phyloP scores from a whole-genome alignment of 2,797 vertebrate genomes.

The Enteromius anoplus region DNA sequence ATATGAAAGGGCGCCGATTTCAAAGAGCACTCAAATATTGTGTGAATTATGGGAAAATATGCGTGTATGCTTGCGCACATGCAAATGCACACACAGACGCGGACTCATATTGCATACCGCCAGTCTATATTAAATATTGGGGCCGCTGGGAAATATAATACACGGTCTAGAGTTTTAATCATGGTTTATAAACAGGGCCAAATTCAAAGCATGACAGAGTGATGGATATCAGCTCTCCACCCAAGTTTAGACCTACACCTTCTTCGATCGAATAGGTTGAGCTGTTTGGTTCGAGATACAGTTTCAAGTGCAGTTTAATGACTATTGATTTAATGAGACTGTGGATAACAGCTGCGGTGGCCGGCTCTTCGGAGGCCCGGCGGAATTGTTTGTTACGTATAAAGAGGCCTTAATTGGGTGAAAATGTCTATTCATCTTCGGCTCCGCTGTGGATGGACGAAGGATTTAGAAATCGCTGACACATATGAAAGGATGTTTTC shows the following conservation, averaged over 20 bases:
- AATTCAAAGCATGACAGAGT: constrained; percentile 22
- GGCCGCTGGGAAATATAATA: constrained; percentile 9
- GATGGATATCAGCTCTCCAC: constrained; percentile 22
- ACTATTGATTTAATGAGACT: constrained; percentile 43
- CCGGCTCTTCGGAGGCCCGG: not conserved
- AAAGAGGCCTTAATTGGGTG: constrained; percentile 52
- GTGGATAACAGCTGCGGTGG: constrained; percentile 3
- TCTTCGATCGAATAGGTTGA: constrained; percentile 22
- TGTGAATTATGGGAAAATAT: constrained; percentile 7
- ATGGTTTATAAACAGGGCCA: constrained; percentile 25
- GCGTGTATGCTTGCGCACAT: not conserved
- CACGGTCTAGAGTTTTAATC: constrained; percentile 31
- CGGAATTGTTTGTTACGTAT: constrained; percentile 27
- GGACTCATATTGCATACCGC: not conserved
- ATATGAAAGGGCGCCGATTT: constrained; percentile 21
- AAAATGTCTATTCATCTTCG: constrained; percentile 36
- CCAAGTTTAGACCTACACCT: constrained; percentile 22
- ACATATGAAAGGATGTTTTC: constrained; percentile 41
- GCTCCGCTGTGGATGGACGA: constrained; percentile 4
- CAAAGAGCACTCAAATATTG: constrained; percentile 20
- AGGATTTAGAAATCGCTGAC: constrained; percentile 45
- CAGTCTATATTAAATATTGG: constrained; percentile 20
- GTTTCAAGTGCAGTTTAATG: constrained; percentile 42
- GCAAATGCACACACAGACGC: not conserved
- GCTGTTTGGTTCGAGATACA: constrained; percentile 1